phyloP scores from a whole-genome alignment of 2,888 invertebrate species.

The Perizoma flavofasciatum region DNA sequence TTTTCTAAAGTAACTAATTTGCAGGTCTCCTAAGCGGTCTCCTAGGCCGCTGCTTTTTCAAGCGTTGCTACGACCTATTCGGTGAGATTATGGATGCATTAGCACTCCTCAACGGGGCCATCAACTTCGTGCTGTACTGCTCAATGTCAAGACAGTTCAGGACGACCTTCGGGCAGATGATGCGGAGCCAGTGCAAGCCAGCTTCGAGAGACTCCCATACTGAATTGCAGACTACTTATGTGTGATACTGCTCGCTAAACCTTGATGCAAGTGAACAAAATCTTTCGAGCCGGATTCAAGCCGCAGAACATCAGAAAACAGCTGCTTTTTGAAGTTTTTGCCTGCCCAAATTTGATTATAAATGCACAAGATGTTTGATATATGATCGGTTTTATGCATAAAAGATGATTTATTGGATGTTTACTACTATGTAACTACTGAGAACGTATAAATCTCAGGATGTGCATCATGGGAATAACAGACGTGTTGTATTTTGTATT shows the following conservation, averaged over 20 bases:
- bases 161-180: slow-evolving; percentile 89
- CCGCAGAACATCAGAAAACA: neutral
- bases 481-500: too few species aligned
- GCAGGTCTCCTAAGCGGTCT: slow-evolving; percentile 86
- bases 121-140: slow-evolving; percentile 97
- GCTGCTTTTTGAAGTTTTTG: neutral
- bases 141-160: slow-evolving; percentile 97
- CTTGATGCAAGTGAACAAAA: neutral
- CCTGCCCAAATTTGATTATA: too few species aligned
- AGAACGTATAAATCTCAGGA: too few species aligned
- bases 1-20: neutral
- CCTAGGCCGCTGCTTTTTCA: slow-evolving; percentile 88
- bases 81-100: slow-evolving; percentile 95
- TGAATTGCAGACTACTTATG: slow-evolving; percentile 86
- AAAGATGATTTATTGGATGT: too few species aligned
- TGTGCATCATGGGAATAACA: too few species aligned
- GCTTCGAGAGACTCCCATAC: slow-evolving; percentile 82
- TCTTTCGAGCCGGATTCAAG: neutral
- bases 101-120: slow-evolving; percentile 95
- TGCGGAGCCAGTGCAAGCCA: slow-evolving; percentile 84
- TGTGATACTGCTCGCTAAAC: slow-evolving; percentile 54
- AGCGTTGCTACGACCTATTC: slow-evolving; percentile 90
- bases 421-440: too few species aligned
- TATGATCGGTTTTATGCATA: too few species aligned
- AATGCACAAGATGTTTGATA: too few species aligned